A percentile compares a stretch with the other conserved stretches of the same genome.
phyloP scores from a whole-genome alignment of 2,113 vertebrate species.

The Vombatus ursinus region DNA sequence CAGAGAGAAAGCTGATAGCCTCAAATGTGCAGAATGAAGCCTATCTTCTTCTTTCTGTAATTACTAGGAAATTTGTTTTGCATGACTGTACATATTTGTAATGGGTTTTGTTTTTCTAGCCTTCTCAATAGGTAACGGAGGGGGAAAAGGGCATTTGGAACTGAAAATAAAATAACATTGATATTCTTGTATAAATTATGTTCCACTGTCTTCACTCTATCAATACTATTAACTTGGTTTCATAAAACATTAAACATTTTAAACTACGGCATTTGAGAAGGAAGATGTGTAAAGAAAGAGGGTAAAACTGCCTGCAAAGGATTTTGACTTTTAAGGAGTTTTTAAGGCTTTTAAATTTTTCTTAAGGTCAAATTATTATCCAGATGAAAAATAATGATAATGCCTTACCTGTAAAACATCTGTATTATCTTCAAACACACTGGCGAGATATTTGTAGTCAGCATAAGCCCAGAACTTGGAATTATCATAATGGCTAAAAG shows the following conservation, averaged over 20 bases:
- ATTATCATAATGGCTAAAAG: slow-evolving; percentile 85
- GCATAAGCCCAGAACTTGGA: slow-evolving; percentile 95
- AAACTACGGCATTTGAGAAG: background rate
- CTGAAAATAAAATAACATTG: background rate
- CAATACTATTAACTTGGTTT: background rate
- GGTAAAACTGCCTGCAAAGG: background rate
- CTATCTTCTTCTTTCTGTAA: background rate
- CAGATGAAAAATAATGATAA: slow-evolving; percentile 55
- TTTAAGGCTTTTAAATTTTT: slow-evolving; percentile 33
- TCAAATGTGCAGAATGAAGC: background rate
- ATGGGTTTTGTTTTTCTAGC: background rate
- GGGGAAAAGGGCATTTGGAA: background rate
- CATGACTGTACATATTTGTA: background rate
- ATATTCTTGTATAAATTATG: background rate
- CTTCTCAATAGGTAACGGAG: background rate
- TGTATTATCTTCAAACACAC: slow-evolving; percentile 89
- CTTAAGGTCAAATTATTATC: slow-evolving; percentile 22
- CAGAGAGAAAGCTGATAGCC: background rate
- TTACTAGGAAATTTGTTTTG: background rate
- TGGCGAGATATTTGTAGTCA: slow-evolving; percentile 96
- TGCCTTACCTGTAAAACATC: slow-evolving; percentile 91
- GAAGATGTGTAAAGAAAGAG: slow-evolving; percentile 15
- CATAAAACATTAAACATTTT: background rate
- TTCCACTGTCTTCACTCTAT: background rate
- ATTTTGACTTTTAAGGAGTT: background rate